phyloP scores from a whole-genome alignment of 1,140 invertebrate species.

The Chironomus striatipennis region DNA sequence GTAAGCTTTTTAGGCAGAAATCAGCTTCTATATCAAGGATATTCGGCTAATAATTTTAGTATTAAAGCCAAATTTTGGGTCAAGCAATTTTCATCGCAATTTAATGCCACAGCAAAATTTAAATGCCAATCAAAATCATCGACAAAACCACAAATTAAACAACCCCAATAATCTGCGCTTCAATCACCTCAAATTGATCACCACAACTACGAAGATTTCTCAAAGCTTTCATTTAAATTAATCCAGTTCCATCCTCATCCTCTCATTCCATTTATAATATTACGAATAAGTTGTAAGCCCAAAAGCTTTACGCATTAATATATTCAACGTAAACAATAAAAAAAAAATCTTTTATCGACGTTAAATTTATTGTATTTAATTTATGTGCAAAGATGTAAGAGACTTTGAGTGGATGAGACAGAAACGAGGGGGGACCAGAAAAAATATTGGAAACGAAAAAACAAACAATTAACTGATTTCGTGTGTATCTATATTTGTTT shows the following conservation, averaged over 20 bases:
- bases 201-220: too few relatives aligned
- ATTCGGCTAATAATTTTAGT: too few relatives aligned
- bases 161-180: too few relatives aligned
- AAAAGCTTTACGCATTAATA: not conserved
- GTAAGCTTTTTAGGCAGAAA: too few relatives aligned
- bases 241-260: not conserved
- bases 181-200: too few relatives aligned
- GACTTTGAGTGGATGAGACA: not conserved
- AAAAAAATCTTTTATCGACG: slow-evolving; percentile 9
- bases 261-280: not conserved
- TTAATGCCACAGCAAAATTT: too few relatives aligned
- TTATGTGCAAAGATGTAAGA: not conserved
- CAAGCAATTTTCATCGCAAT: too few relatives aligned
- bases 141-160: too few relatives aligned
- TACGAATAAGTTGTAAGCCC: not conserved
- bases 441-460: not conserved
- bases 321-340: slow-evolving; percentile 16
- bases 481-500: slow-evolving; percentile 14
- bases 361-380: slow-evolving; percentile 6
- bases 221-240: not conserved
- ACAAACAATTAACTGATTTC: slow-evolving; percentile 19
- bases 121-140: too few relatives aligned
- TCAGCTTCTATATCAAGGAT: too few relatives aligned
- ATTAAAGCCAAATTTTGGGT: too few relatives aligned
- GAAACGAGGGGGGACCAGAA: not conserved